Percentiles rank a stretch among this genome's conserved stretches.
Conservation (phyloP, 2,113 vertebrate species). For the Nipponia nippon region DNA sequence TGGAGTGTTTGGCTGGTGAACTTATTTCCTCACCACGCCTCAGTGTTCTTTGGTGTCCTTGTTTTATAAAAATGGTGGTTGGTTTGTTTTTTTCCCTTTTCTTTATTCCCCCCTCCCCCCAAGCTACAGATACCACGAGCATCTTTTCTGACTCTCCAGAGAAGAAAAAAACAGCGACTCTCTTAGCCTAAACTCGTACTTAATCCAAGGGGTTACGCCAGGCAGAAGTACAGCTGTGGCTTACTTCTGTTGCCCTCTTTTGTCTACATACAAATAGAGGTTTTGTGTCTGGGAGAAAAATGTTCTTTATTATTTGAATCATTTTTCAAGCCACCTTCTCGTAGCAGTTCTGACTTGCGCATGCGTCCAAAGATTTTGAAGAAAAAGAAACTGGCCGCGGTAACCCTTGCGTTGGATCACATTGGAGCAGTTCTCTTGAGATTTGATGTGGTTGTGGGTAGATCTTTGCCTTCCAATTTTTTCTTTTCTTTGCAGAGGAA, state of each 20-base stretch:
- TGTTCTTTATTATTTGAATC: neutral
- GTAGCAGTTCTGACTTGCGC: neutral
- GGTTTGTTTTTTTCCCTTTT: neutral
- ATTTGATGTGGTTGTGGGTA: constrained; percentile 37
- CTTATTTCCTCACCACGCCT: neutral
- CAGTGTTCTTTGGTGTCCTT: neutral
- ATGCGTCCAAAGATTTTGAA: neutral
- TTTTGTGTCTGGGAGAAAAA: neutral
- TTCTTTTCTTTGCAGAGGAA: constrained; percentile 58
- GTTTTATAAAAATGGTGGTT: neutral
- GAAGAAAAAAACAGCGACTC: neutral
- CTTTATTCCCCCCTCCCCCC: neutral
- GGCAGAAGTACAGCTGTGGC: neutral
- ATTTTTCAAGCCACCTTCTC: neutral
- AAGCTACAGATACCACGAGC: neutral
- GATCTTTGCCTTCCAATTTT: constrained; percentile 47
- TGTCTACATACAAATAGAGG: neutral
- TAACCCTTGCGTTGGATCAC: neutral
- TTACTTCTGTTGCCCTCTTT: neutral
- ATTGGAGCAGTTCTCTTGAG: neutral
- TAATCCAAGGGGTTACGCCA: neutral
- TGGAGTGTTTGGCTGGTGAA: neutral
- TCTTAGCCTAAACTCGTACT: neutral
- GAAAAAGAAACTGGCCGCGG: neutral
- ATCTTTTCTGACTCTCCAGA: neutral